Base-by-base conservation (phyloP, 1,140 invertebrate genomes). In the Lineus longissimus region DNA sequence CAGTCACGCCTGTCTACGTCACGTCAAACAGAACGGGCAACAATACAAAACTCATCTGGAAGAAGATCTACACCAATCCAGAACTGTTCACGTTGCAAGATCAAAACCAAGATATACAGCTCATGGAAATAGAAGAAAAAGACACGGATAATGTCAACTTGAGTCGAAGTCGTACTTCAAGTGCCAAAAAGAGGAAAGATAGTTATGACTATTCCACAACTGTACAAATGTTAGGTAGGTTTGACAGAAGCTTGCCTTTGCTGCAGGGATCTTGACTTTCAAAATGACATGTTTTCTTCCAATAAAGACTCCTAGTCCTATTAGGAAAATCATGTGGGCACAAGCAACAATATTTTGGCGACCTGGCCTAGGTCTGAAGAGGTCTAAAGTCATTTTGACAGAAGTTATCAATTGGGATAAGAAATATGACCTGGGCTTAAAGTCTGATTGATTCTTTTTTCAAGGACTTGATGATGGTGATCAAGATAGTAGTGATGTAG, bases 391-490 rank as follows among this genome's bases (percentile, higher is more conserved):
- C n/a, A n/a, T n/a, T n/a, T n/a, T n/a, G n/a, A n/a, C n/a, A n/a
- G n/a, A n/a, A n/a, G n/a, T n/a, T n/a, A n/a, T n/a, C n/a, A n/a
- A n/a, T n/a, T n/a, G n/a, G n/a, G n/a, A n/a, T n/a, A n/a, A n/a
- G n/a, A n/a, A n/a, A n/a, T n/a, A n/a, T n/a, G n/a, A n/a, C n/a
- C n/a, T n/a, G n/a, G n/a, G n/a, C 47, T 54, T 9, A 27, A 22
- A 54, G 2, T 23, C 40, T 27, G 55, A 31, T 45, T n/a, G n/a
- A n/a, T n/a, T n/a, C 33, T 51, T 62, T 4, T 15, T 60, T 58
- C n/a, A 64, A 78, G 81, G 81, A 69, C 66, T 82, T 41, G 78
- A 81, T 70, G 81, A 81, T 62, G 79, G 76, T 17, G 78, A 79
- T 19, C 70, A 78, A 56, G 70, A 71, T 27, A 64, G 69, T n/a